Base-by-base conservation (phyloP, 2,113 vertebrate species). In the Notarius lentiginosus region DNA sequence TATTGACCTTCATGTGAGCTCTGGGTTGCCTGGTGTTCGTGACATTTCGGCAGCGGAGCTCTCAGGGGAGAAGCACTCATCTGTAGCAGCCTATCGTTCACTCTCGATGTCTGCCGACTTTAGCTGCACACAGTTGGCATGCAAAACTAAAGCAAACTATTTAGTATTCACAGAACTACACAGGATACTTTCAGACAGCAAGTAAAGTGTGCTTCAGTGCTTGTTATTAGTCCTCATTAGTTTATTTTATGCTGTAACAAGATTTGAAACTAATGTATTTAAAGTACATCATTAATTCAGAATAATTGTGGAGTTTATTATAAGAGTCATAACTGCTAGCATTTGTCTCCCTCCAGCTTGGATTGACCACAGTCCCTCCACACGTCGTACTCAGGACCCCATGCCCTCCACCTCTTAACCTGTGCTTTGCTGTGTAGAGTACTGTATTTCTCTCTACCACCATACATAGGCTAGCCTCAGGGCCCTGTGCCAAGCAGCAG, bases 1-100 rank as follows among this genome's bases (percentile, higher is more conserved):
- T 87, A 66, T 76, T 94, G 94, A 95, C 95, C 94, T 95, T 95
- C 94, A 66, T 84, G 85, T 84, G 90, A 11, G 84, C 90, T 88
- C 90, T 84, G 82, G 87, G 92, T 89, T 84, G 87, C 87, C 41
- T 22, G 86, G 87, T 87, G 88, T 91, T 92, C 91, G 91, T 94
- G 94, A 92, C 94, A 93, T 92, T 93, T 94, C 79, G 87, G 87
- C 81, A 88, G 87, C 84, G 87, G 89, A 86, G 65, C 83, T 92
- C 93, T 92, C 93, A 15, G 4, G 88, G 89, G 93, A 92, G 76
- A 83, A 81, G 84, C 83, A 63, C 87, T 93, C 91, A 87, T 92
- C 77, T 27, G 89, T 65, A 61, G 53, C 83, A 56, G 90, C 92
- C 88, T 88, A 91, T 92, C 93, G 87, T 90, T 91, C 87, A 90